phyloP scores from a whole-genome alignment of 1,140 invertebrate genomes.

The Triops longicaudatus region DNA sequence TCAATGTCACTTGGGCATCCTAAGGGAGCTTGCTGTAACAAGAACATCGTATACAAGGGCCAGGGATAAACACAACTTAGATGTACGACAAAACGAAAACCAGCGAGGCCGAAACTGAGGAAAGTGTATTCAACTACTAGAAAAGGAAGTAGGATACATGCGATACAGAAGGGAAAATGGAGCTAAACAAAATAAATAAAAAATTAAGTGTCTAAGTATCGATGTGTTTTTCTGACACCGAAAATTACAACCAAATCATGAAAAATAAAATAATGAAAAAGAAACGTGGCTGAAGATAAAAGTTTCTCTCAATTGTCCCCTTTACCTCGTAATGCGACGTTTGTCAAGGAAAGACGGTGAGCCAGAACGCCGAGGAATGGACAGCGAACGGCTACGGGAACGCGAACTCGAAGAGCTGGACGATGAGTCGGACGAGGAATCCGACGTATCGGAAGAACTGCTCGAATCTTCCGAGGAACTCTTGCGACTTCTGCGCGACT shows the following conservation, averaged over 20 bases:
- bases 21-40: constrained; percentile 14
- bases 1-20: not conserved
- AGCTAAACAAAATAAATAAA: constrained; percentile 28
- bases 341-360: constrained; percentile 84
- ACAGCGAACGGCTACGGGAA: constrained; percentile 60
- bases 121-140: constrained; percentile 9
- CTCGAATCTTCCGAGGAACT: constrained; percentile 19
- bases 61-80: constrained; percentile 21
- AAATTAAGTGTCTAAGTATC: constrained; percentile 28
- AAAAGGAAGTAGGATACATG: not conserved
- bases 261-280: constrained; percentile 21
- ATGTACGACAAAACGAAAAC: not conserved
- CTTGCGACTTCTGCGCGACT: not conserved
- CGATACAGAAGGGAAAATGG: constrained; percentile 23
- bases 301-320: constrained; percentile 11
- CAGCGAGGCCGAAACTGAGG: constrained; percentile 2
- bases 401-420: constrained; percentile 1
- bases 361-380: constrained; percentile 74
- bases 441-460: constrained; percentile 20
- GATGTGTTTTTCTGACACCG: constrained; percentile 27
- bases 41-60: constrained; percentile 17
- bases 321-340: constrained; percentile 80
- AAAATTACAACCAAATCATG: constrained; percentile 27
- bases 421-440: constrained; percentile 27
- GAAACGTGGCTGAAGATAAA: not conserved